Conservation (phyloP, 2,113 vertebrate genomes). For the Nettapus auritus region DNA sequence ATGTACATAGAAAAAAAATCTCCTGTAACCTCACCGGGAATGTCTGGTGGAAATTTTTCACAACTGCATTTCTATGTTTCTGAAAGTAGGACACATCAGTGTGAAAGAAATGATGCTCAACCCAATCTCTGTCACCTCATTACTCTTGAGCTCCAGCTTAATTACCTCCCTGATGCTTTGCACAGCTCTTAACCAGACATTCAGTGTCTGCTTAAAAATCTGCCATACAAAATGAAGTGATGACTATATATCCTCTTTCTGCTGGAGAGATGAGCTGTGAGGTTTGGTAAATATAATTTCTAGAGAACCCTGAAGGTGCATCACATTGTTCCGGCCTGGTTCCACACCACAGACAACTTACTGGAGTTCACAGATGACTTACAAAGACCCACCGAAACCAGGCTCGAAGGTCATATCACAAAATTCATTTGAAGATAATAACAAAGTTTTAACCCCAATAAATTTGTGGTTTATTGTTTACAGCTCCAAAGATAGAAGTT, state of each 20-base stretch:
- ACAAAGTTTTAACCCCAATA: background rate
- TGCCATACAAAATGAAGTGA: constrained; percentile 23
- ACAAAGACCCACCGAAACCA: background rate
- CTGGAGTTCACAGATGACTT: background rate
- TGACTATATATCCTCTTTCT: background rate
- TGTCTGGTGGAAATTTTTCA: constrained; percentile 22
- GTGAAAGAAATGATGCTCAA: constrained; percentile 57
- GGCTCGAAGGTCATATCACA: background rate
- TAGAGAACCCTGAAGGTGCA: background rate
- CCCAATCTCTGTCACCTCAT: constrained; percentile 55
- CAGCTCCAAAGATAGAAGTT: background rate
- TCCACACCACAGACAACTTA: background rate
- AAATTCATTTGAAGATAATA: background rate
- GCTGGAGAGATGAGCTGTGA: background rate
- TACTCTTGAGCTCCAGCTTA: constrained; percentile 56
- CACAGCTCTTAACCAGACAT: constrained; percentile 31
- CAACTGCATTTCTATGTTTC: constrained; percentile 21
- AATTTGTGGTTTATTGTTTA: background rate
- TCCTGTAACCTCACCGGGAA: background rate
- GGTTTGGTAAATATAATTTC: background rate
- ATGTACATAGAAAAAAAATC: background rate
- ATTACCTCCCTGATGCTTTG: constrained; percentile 58
- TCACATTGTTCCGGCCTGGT: background rate
- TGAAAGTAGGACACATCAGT: constrained; percentile 11
- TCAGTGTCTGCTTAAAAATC: constrained; percentile 36